Evolutionary conservation across 1,140 invertebrate species (phyloP).

Genomic region (Drosophila suzukii): DNA sequence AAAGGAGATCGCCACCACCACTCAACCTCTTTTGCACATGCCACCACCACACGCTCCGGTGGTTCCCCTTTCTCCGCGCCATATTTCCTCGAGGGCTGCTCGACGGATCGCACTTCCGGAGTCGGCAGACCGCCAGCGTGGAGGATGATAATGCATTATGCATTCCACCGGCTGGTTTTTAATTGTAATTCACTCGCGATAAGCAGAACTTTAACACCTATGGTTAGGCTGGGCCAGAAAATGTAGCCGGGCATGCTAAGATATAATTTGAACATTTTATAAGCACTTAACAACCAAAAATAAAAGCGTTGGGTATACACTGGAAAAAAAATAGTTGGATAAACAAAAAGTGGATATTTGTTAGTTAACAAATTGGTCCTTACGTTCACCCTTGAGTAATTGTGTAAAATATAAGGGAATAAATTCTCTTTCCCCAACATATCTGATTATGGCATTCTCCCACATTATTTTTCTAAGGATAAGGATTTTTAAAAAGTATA

Average conservation of each 20-base stretch:
- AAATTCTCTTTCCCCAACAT: too few species aligned
- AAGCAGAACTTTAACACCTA: constrained; percentile 80
- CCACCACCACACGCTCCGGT: constrained; percentile 53
- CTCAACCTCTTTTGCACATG: constrained; percentile 29
- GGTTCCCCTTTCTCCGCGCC: constrained; percentile 36
- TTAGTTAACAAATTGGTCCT: not conserved
- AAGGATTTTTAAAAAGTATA: too few species aligned
- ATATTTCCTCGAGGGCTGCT: constrained; percentile 55
- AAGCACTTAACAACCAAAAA: constrained; percentile 66
- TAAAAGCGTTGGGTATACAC: constrained; percentile 30
- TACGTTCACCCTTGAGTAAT: too few species aligned
- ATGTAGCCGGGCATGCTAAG: constrained; percentile 59
- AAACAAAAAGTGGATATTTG: not conserved
- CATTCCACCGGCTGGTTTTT: constrained; percentile 61
- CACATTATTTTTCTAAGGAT: too few species aligned
- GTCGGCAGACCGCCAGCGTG: constrained; percentile 48
- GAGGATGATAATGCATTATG: constrained; percentile 76
- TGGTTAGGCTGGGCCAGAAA: constrained; percentile 21
- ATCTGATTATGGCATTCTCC: too few species aligned
- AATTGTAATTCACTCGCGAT: constrained; percentile 69
- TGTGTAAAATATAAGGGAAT: too few species aligned
- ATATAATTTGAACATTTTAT: constrained; percentile 75
- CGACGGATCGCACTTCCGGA: constrained; percentile 66
- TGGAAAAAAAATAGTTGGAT: constrained; percentile 12
- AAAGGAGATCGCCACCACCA: constrained; percentile 15